Evolutionary conservation across 2,113 vertebrate genomes (phyloP).

Genomic region (Danionella cerebrum): DNA sequence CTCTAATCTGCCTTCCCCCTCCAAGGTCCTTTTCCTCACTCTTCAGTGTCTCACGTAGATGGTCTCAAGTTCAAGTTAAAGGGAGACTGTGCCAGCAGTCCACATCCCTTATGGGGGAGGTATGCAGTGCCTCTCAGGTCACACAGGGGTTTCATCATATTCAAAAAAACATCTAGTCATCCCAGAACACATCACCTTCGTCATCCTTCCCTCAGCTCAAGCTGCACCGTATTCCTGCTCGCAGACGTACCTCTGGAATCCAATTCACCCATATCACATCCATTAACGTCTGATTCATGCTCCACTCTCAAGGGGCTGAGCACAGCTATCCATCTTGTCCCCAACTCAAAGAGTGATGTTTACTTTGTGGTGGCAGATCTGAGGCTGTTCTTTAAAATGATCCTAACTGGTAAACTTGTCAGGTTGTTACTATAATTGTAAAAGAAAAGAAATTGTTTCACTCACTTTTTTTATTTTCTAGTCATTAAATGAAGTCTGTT

Average conservation of each 20-base stretch:
- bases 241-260: constrained; percentile 25
- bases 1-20: constrained; percentile 10
- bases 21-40: constrained; percentile 22
- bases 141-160: constrained; percentile 40
- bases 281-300: constrained; percentile 47
- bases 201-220: neutral
- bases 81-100: constrained; percentile 3
- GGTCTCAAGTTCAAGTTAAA: constrained; percentile 39
- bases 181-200: constrained; percentile 5
- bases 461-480: neutral
- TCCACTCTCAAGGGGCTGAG: constrained; percentile 7
- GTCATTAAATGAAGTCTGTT: constrained; percentile 4
- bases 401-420: constrained; percentile 40
- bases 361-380: constrained; percentile 37
- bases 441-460: constrained; percentile 2
- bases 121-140: constrained; percentile 11
- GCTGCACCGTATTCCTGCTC: neutral
- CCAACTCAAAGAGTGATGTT: constrained; percentile 27
- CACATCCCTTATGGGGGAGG: constrained; percentile 13
- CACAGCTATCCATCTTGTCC: constrained; percentile 44
- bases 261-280: constrained; percentile 38
- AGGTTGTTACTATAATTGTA: constrained; percentile 32
- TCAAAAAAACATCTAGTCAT: neutral
- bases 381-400: constrained; percentile 36
- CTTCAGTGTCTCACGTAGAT: constrained; percentile 31